Evolutionary conservation across 2,797 vertebrate species (phyloP).

Genomic region (Coranthus polyacanthus): DNA sequence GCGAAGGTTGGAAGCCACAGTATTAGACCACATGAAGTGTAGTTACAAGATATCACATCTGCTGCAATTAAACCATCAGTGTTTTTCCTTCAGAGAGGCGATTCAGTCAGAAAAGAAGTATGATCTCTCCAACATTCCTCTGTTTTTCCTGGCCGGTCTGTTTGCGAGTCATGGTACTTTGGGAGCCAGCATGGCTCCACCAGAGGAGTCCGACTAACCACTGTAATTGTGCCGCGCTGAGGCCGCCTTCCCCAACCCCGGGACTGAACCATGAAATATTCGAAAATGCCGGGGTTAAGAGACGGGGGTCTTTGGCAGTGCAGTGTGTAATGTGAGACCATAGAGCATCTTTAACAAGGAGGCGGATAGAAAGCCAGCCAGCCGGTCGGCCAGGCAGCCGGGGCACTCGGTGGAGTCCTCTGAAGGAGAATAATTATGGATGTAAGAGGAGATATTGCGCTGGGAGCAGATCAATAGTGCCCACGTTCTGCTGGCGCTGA

Average conservation of each 20-base stretch:
- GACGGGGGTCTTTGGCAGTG: slow-evolving; percentile 72
- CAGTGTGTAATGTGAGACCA: slow-evolving; percentile 75
- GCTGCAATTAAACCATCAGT: slow-evolving; percentile 53
- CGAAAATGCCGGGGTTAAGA: slow-evolving; percentile 79
- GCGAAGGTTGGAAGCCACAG: slow-evolving; percentile 29
- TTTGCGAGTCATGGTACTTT: slow-evolving; percentile 73
- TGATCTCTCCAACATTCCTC: slow-evolving; percentile 68
- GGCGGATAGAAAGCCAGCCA: slow-evolving; percentile 58
- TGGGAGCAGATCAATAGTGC: slow-evolving; percentile 80
- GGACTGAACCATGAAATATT: slow-evolving; percentile 84
- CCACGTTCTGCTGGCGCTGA: slow-evolving; percentile 70
- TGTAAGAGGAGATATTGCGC: slow-evolving; percentile 80
- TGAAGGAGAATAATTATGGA: slow-evolving; percentile 80
- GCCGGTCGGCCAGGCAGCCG: slow-evolving; percentile 52
- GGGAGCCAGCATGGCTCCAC: slow-evolving; percentile 75
- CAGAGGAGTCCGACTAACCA: slow-evolving; percentile 82
- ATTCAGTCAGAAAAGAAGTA: slow-evolving; percentile 48
- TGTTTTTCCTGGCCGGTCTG: slow-evolving; percentile 77
- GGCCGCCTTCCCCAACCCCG: slow-evolving; percentile 75
- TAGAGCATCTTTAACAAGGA: slow-evolving; percentile 78
- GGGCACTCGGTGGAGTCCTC: slow-evolving; percentile 63
- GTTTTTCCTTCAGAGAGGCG: slow-evolving; percentile 32
- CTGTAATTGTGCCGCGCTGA: slow-evolving; percentile 78
- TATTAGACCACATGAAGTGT: slow-evolving; percentile 47
- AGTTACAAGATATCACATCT: slow-evolving; percentile 9